Evolutionary conservation across 1,140 invertebrate species (phyloP).

Genomic region (Gonatopus flavifemur): DNA sequence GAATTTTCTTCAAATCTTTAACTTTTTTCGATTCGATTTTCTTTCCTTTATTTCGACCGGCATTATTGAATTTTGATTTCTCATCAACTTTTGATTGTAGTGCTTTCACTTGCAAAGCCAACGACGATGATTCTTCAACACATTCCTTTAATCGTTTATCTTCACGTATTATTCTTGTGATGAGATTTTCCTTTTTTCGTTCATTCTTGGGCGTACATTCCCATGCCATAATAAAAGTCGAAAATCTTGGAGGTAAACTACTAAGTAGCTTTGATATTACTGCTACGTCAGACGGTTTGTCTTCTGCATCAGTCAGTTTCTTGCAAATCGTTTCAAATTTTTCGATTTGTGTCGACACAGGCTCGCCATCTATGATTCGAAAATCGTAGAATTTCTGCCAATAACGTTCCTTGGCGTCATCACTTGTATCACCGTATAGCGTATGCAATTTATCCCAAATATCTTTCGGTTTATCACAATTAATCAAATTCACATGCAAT

Average conservation of each 20-base stretch:
- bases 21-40: neutral
- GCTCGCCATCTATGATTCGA: conserved; percentile 4
- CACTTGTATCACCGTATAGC: neutral
- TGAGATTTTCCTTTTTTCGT: conserved; percentile 3
- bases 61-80: no score
- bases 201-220: conserved; percentile 7
- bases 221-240: conserved; percentile 8
- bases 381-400: conserved; percentile 13
- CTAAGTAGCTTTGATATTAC: conserved; percentile 7
- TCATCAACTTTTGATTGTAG: neutral
- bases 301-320: neutral
- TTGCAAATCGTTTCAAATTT: conserved; percentile 13
- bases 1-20: conserved; percentile 4
- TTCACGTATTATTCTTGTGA: conserved; percentile 1
- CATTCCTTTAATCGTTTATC: neutral
- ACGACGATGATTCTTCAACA: neutral
- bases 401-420: neutral
- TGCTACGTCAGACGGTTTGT: neutral
- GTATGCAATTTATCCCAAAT: conserved; percentile 4
- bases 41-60: neutral
- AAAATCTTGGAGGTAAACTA: conserved; percentile 7
- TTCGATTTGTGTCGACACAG: conserved; percentile 1
- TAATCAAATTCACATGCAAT: conserved; percentile 6
- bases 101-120: neutral
- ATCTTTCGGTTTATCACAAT: neutral